phyloP scores from a whole-genome alignment of 1,140 invertebrate genomes.

The Tribolium castaneum region DNA sequence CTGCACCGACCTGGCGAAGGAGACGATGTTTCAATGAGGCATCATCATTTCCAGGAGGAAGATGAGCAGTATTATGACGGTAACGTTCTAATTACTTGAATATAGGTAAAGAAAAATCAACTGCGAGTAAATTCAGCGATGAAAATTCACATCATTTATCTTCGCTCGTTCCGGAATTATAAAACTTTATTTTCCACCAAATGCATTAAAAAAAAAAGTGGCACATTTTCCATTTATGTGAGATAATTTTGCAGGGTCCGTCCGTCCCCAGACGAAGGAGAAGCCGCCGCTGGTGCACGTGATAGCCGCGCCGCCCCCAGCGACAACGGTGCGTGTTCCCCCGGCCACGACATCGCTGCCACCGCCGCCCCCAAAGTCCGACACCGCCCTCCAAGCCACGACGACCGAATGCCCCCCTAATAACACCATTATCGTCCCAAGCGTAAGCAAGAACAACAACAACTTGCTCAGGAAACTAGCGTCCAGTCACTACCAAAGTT shows the following conservation, averaged over 20 bases:
- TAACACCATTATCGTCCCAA: slow-evolving; percentile 67
- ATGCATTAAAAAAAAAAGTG: no score
- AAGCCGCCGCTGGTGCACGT: slow-evolving; percentile 68
- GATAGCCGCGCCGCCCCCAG: slow-evolving; percentile 65
- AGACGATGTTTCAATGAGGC: slow-evolving; percentile 80
- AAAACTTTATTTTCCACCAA: background rate
- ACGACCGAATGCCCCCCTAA: slow-evolving; percentile 78
- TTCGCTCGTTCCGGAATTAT: background rate
- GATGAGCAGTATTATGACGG: slow-evolving; percentile 77
- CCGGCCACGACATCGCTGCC: slow-evolving; percentile 63
- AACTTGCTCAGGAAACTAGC: slow-evolving; percentile 79
- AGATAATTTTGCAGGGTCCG: slow-evolving; percentile 68
- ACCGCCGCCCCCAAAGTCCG: slow-evolving; percentile 61
- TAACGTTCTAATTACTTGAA: slow-evolving; percentile 53
- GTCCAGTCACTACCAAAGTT: slow-evolving; percentile 84
- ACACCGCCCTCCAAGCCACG: slow-evolving; percentile 64
- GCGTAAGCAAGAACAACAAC: slow-evolving; percentile 69
- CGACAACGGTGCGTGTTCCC: slow-evolving; percentile 63
- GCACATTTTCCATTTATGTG: background rate
- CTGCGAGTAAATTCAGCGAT: background rate
- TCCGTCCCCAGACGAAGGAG: slow-evolving; percentile 76
- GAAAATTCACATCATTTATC: slow-evolving; percentile 1
- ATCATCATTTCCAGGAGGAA: slow-evolving; percentile 80
- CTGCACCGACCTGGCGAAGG: slow-evolving; percentile 78
- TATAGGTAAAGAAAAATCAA: background rate